Conservation (phyloP, 2,888 invertebrate species). For the Ormyrus nitidulus region DNA sequence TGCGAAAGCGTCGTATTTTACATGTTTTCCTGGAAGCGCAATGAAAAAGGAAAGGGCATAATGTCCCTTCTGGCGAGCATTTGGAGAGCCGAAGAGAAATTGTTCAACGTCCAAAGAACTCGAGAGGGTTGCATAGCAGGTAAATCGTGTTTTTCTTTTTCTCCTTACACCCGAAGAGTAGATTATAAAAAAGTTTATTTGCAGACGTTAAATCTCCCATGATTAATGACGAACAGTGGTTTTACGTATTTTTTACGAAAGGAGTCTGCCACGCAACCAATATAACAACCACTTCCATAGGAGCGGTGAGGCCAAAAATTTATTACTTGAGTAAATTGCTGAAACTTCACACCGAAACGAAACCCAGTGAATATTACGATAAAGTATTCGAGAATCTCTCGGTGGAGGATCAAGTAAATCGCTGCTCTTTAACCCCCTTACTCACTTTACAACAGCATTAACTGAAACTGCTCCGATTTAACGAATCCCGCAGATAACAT, state of each 20-base stretch:
- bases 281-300: constrained; percentile 72
- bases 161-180: not conserved
- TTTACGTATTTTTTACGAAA: constrained; percentile 65
- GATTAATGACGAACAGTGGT: constrained; percentile 74
- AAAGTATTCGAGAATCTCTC: constrained; percentile 67
- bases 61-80: constrained; percentile 72
- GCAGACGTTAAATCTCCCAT: constrained; percentile 71
- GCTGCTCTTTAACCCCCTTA: too few species aligned
- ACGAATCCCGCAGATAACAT: constrained; percentile 23
- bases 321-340: constrained; percentile 74
- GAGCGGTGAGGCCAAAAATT: constrained; percentile 76
- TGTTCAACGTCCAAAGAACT: constrained; percentile 67
- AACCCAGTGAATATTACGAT: constrained; percentile 72
- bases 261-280: constrained; percentile 65
- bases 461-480: too few species aligned
- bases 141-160: constrained; percentile 47
- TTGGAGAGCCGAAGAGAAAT: constrained; percentile 75
- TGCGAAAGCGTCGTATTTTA: constrained; percentile 70
- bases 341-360: constrained; percentile 66
- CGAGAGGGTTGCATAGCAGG: constrained; percentile 71
- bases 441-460: too few species aligned
- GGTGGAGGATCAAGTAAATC: constrained; percentile 70
- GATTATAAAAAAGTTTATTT: not conserved
- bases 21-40: constrained; percentile 75
- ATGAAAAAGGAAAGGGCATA: constrained; percentile 67